phyloP scores from a whole-genome alignment of 2,113 vertebrate species.

The Hydrolagus affinis region DNA sequence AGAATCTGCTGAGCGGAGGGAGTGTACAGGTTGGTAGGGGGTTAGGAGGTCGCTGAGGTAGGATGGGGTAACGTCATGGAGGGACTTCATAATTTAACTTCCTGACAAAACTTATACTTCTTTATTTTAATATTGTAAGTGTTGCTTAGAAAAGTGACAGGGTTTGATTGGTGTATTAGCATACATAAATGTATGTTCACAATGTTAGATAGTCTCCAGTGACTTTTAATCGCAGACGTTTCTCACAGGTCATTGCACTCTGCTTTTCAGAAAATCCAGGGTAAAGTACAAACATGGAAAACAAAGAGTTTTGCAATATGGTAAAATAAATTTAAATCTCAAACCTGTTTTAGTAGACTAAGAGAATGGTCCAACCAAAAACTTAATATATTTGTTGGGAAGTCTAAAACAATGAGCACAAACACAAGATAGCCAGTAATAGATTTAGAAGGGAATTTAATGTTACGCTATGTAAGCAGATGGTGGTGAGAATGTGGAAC shows the following conservation, averaged over 20 bases:
- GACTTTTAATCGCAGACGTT: background rate
- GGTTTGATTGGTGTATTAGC: background rate
- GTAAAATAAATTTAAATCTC: background rate
- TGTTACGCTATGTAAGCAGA: too few relatives aligned
- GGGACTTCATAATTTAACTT: background rate
- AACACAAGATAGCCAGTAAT: too few relatives aligned
- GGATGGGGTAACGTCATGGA: too few relatives aligned
- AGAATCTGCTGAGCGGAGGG: too few relatives aligned
- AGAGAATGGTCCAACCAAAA: background rate
- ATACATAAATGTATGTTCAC: background rate
- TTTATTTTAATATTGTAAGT: background rate
- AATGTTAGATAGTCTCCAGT: background rate
- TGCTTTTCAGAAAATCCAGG: background rate
- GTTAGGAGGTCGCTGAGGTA: too few relatives aligned
- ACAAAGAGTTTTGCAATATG: background rate
- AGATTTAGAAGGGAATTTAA: too few relatives aligned
- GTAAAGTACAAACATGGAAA: background rate
- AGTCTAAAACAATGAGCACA: too few relatives aligned
- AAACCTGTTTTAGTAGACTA: background rate
- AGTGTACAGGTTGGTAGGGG: too few relatives aligned
- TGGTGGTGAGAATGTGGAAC: too few relatives aligned
- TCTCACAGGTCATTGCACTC: background rate
- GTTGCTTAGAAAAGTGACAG: background rate
- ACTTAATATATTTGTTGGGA: background rate
- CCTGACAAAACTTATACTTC: background rate